Evolutionary conservation across 2,797 vertebrate genomes (phyloP).

Genomic region (Hyperoplus immaculatus): DNA sequence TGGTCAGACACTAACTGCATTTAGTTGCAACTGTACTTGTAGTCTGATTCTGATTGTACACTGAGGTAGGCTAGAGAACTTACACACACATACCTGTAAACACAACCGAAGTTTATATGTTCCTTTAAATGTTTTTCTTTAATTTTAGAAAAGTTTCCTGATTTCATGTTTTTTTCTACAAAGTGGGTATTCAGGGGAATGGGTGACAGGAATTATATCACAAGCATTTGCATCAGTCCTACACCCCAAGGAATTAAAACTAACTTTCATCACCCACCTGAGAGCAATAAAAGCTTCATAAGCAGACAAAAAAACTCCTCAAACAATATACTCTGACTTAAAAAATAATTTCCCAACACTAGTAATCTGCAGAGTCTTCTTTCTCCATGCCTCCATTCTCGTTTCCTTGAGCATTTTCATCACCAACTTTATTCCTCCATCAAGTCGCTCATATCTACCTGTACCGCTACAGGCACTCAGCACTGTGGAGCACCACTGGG

Average conservation of each 20-base stretch:
- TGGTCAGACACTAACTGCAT: too few relatives aligned
- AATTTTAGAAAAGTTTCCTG: not conserved
- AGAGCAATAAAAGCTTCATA: not conserved
- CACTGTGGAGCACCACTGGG: constrained; percentile 57
- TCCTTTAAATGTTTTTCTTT: not conserved
- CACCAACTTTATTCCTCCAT: constrained; percentile 37
- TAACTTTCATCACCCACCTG: not conserved
- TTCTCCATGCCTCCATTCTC: constrained; percentile 13
- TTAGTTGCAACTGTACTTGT: too few relatives aligned
- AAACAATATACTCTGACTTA: not conserved
- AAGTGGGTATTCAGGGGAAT: not conserved
- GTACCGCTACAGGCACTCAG: constrained; percentile 60
- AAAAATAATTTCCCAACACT: not conserved
- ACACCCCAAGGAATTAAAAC: not conserved
- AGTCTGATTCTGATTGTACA: too few relatives aligned
- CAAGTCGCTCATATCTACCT: constrained; percentile 58
- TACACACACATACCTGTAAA: too few relatives aligned
- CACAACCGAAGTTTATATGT: not conserved
- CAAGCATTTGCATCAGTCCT: not conserved
- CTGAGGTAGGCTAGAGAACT: too few relatives aligned
- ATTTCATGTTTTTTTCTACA: not conserved
- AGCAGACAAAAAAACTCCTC: not conserved
- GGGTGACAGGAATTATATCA: not conserved
- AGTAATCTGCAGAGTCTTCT: not conserved
- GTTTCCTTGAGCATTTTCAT: constrained; percentile 43